These are phyloP conservation scores for Taxidea taxus DNA, from an alignment of 2,113 vertebrate genomes.

Conservation along the genomic window DNA sequence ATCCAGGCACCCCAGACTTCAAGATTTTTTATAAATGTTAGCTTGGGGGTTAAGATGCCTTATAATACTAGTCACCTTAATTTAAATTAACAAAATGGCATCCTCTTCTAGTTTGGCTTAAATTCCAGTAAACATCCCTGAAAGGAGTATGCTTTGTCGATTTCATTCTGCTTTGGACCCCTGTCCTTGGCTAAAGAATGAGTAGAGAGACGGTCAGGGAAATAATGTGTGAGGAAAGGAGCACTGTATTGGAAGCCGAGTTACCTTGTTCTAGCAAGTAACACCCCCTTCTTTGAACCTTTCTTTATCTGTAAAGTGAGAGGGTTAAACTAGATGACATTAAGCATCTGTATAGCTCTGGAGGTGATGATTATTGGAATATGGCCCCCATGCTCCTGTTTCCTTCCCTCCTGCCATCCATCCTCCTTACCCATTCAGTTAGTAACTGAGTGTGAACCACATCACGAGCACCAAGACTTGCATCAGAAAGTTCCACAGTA, in stretches of 20 bases:
- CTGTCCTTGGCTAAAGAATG: not conserved
- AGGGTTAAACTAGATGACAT: not conserved
- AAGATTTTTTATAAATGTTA: conserved; percentile 66
- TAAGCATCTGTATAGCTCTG: not conserved
- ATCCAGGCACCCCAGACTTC: not conserved
- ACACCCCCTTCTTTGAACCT: not conserved
- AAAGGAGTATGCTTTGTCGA: not conserved
- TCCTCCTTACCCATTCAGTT: not conserved
- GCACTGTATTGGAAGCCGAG: not conserved
- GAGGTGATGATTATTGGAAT: not conserved
- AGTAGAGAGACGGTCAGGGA: not conserved
- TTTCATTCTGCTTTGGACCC: conserved; percentile 20
- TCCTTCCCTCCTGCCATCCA: not conserved
- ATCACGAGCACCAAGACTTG: rapidly evolving
- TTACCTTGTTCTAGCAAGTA: not conserved
- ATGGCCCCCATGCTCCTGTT: not conserved
- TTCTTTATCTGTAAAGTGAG: not conserved
- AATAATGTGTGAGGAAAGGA: not conserved
- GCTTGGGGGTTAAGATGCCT: conserved; percentile 66
- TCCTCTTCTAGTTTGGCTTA: conserved; percentile 63
- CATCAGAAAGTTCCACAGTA: not conserved
- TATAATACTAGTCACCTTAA: conserved; percentile 66
- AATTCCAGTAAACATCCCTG: not conserved
- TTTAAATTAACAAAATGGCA: conserved; percentile 66
- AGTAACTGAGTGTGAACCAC: not conserved